Base-by-base conservation (phyloP, 2,113 vertebrate species). In the Bagarius yarrelli region DNA sequence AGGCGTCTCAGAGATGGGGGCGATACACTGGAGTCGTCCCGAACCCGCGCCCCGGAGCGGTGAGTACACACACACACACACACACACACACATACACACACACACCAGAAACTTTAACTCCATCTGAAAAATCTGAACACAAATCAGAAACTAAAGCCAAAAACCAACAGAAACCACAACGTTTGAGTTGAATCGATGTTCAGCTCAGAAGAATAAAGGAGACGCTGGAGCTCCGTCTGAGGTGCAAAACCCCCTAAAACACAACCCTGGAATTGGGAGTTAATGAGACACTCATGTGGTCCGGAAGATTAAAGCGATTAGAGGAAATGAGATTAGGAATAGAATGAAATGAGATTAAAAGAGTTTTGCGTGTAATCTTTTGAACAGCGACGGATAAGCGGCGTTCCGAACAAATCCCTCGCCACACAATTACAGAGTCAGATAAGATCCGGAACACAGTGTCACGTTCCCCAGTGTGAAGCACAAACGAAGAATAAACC, bases 1-100 rank as follows among this genome's bases (percentile, higher is more conserved):
- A 98, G 84, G 88, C 94, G 1, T 95, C 95, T 0, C 95, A 98
- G 91, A 94, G 92, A 77, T 98, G 97, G 97, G 93, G 93, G 0
- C 92, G 92, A 4, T 98, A 95, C 81, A 95, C 89, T 0, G 95
- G 95, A 0, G 40, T 91, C 0, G 92, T 97, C 4, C 96, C 96
- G 0, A 86, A 34, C 89, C 97, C 40, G 0, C 91, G 96, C 18
- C 97, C 97, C 0, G 97, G 97, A 60, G 94, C 96, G 79, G 97
- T 99, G 91, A 96, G 83, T 36, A 8, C 14, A 40, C 3, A 59
- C 27, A 6, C 32, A 34, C 57, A 23, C 5, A 60, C 3, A 60
- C 16, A 23, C 9, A 21, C 21, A 8, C 21, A n/a, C n/a, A n/a
- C n/a, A n/a, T n/a, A n/a, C n/a, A n/a, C n/a, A n/a, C n/a, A n/a